These are phyloP conservation scores for Acestrorhynchus altus DNA, from an alignment of 2,797 vertebrate genomes.

Conservation along the genomic window DNA sequence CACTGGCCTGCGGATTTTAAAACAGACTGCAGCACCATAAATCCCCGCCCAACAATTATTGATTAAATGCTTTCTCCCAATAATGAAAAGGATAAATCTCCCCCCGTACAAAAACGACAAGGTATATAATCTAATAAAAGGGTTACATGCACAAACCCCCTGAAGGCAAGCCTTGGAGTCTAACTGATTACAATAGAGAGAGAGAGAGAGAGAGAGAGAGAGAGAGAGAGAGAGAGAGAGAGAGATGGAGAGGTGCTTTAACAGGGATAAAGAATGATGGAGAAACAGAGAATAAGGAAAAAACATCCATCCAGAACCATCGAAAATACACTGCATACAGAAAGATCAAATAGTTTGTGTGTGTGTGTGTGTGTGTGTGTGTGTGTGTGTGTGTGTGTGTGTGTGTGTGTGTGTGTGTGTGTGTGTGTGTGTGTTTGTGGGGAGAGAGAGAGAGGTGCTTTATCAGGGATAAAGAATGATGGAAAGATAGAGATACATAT, in stretches of 20 bases:
- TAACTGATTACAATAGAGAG: slow-evolving; percentile 57
- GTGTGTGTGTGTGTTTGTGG: no score
- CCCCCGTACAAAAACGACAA: slow-evolving; percentile 67
- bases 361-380: no score
- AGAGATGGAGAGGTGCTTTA: not conserved
- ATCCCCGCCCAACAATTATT: slow-evolving; percentile 71
- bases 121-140: slow-evolving; percentile 76
- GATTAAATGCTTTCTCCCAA: slow-evolving; percentile 77
- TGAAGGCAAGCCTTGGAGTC: slow-evolving; percentile 63
- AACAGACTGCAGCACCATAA: slow-evolving; percentile 64
- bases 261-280: slow-evolving; percentile 12
- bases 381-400: no score
- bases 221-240: slow-evolving; percentile 49
- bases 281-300: no score
- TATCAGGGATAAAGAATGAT: not conserved
- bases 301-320: not conserved
- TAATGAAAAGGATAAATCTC: slow-evolving; percentile 76
- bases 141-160: slow-evolving; percentile 65
- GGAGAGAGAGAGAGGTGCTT: not conserved
- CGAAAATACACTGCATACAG: not conserved
- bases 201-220: slow-evolving; percentile 57
- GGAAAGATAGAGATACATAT: not conserved
- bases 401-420: no score
- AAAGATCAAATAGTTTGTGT: no score
- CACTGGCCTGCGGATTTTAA: slow-evolving; percentile 63